A percentile compares a stretch with the other conserved stretches of the same genome.
These are phyloP conservation scores for Hermatobates lingyangjiaoensis DNA, from an alignment of 1,140 invertebrate genomes.

Conservation along the genomic window DNA sequence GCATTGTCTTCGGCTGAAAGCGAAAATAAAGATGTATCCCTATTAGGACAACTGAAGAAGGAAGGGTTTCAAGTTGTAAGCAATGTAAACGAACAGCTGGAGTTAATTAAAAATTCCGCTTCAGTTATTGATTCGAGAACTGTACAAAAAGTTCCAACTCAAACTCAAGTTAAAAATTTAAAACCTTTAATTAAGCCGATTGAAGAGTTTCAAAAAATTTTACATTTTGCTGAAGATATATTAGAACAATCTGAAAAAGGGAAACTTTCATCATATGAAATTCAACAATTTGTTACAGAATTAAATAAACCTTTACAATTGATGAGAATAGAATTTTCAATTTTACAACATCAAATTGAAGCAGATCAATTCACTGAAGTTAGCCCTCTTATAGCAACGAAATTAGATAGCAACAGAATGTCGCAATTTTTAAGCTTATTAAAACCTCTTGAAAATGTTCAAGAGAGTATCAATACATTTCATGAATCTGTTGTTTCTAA, in stretches of 20 bases:
- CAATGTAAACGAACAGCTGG: conserved; percentile 14
- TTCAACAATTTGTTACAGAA: conserved; percentile 15
- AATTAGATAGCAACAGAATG: background rate
- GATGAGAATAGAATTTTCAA: conserved; percentile 16
- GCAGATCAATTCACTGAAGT: conserved; percentile 14
- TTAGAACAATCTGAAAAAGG: conserved; percentile 7
- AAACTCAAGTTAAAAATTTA: conserved; percentile 9
- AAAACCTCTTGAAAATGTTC: conserved; percentile 14
- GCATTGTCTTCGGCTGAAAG: conserved; percentile 23
- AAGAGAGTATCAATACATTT: conserved; percentile 15
- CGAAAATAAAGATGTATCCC: conserved; percentile 8
- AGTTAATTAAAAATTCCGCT: conserved; percentile 15
- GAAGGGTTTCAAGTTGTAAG: conserved; percentile 15
- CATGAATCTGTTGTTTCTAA: conserved; percentile 17
- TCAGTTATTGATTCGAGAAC: conserved; percentile 14
- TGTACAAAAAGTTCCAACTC: conserved; percentile 5
- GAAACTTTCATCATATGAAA: conserved; percentile 5
- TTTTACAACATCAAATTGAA: conserved; percentile 18
- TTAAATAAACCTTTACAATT: conserved; percentile 17
- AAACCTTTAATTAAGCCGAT: conserved; percentile 15
- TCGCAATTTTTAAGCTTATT: conserved; percentile 6
- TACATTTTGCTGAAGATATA: conserved; percentile 11
- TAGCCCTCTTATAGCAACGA: background rate
- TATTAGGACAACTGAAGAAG: conserved; percentile 14
- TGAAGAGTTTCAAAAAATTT: conserved; percentile 14